Evolutionary conservation across 2,113 vertebrate species (phyloP).

Genomic region (Charina bottae): DNA sequence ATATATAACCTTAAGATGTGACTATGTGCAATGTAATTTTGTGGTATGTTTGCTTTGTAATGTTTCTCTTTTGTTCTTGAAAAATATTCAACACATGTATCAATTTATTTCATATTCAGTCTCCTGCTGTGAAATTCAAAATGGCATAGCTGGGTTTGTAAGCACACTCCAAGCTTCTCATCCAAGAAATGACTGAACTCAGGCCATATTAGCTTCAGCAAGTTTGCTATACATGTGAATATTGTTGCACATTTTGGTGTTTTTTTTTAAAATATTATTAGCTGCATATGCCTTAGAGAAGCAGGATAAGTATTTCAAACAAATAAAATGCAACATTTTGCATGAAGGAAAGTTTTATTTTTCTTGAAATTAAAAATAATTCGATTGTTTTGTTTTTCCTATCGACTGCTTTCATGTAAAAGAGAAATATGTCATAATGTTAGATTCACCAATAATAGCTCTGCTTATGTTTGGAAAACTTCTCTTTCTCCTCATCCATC

Average conservation of each 20-base stretch:
- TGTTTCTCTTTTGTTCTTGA: not conserved
- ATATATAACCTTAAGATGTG: not conserved
- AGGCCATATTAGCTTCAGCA: not conserved
- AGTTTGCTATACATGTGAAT: not conserved
- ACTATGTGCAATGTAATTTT: not conserved
- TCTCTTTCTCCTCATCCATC: not conserved
- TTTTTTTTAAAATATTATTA: not conserved
- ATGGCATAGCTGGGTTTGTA: not conserved
- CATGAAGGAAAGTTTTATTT: not conserved
- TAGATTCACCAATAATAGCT: not conserved
- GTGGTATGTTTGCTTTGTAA: not conserved
- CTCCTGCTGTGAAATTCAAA: not conserved
- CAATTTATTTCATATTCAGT: not conserved
- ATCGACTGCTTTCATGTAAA: not conserved
- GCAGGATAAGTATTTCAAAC: not conserved
- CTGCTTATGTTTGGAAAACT: not conserved
- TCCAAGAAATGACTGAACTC: not conserved
- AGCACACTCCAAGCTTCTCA: not conserved
- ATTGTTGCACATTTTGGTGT: not conserved
- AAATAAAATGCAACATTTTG: not conserved
- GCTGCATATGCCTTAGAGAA: not conserved
- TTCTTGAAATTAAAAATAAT: not conserved
- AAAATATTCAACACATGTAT: not conserved
- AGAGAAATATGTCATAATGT: not conserved
- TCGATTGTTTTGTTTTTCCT: not conserved